Evolutionary conservation across 2,888 invertebrate species (phyloP), one percentile per base, ranked within the genome.

Genomic region (Cataglyphis rosenhaueri): DNA sequence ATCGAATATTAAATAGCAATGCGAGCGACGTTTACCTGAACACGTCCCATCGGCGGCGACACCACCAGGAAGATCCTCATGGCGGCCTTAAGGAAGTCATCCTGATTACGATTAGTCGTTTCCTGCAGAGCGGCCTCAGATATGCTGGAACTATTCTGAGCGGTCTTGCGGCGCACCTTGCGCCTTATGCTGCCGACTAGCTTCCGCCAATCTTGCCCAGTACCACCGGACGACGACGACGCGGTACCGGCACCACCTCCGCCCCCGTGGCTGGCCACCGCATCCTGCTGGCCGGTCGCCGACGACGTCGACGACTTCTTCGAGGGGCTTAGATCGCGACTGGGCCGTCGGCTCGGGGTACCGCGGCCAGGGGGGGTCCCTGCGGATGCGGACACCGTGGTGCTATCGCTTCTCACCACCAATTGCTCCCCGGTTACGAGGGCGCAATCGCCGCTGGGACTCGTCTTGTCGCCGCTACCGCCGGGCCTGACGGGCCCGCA

Each of bases 61-160:
- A 97, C 97, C 84, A 97, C 96, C 90, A 97, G 95, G 93, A 97
- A 97, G 91, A 97, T 97, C 94, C 96, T 96, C 97, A 97, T 97
- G 86, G 97, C 96, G 78, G 97, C 97, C 90, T 96, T 96, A 85
- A 97, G 95, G 92, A 97, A 97, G 93, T 97, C 97, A 93, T 97
- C 97, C 81, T 96, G 95, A 91, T 96, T 96, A 85, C 91, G 92
- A 57, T 87, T 88, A 41, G 86, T 90, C 38, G 87, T 89, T 41
- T 90, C 90, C 35, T 82, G 91, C 73, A 89, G 83, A 61, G 86
- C 85, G n/a, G 89, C 89, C 84, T 91, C 91, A 29, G 89, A 88
- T 32, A 92, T 90, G 84, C 91, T 92, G 70, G 88, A 85, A 84
- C 90, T 91, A 88, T 86, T 87, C 75, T 91, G 92, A 21, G 87